Evolutionary conservation across 2,113 vertebrate species (phyloP).

Genomic region (Pluvianellus socialis): DNA sequence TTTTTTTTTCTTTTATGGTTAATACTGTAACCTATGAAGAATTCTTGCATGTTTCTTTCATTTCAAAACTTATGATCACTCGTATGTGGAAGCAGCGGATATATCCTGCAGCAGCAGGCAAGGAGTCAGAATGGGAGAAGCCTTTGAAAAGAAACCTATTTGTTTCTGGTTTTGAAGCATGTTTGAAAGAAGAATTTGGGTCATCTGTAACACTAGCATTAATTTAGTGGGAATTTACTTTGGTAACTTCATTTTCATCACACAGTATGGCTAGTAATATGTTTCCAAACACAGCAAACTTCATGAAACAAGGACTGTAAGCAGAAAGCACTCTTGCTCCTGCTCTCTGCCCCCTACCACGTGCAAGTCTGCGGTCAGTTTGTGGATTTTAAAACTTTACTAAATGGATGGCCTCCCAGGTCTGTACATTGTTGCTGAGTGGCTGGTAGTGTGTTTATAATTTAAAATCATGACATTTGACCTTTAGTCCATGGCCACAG

Average conservation of each 20-base stretch:
- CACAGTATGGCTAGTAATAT: background rate
- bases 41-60: background rate
- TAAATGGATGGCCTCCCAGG: background rate
- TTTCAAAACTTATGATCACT: background rate
- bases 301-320: background rate
- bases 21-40: background rate
- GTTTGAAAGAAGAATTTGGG: background rate
- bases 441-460: background rate
- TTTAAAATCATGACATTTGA: conserved; percentile 20
- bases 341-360: background rate
- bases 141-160: background rate
- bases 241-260: background rate
- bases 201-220: background rate
- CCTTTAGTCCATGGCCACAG: background rate
- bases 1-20: background rate
- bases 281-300: background rate
- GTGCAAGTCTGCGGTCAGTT: background rate
- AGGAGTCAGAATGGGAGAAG: background rate
- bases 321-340: background rate
- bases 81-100: background rate
- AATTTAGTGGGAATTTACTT: background rate
- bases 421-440: background rate
- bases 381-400: background rate
- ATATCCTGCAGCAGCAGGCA: background rate
- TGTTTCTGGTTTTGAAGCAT: background rate